phyloP scores from a whole-genome alignment of 2,113 vertebrate genomes.

The Catagonus wagneri region DNA sequence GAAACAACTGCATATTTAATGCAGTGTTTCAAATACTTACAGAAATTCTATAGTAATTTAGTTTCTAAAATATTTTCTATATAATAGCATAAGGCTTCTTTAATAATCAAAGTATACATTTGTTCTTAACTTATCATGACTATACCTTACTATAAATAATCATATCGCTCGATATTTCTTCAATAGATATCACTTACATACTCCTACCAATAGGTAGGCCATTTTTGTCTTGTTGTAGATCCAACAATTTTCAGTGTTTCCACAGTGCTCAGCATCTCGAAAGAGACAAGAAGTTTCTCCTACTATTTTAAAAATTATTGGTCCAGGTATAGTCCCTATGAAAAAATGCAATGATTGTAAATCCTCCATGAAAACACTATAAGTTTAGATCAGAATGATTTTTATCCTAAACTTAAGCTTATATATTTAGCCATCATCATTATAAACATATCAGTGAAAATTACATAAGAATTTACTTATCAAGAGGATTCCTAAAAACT shows the following conservation, averaged over 20 bases:
- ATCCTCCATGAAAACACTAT: slow-evolving; percentile 19
- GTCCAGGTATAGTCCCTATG: slow-evolving; percentile 68
- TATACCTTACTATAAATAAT: neutral
- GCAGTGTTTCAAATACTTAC: neutral
- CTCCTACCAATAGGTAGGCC: neutral
- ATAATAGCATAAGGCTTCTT: neutral
- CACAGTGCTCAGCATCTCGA: neutral
- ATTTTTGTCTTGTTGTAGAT: slow-evolving; percentile 60
- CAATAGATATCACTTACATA: slow-evolving; percentile 71
- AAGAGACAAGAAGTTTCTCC: slow-evolving; percentile 29
- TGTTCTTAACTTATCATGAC: neutral
- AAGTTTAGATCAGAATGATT: slow-evolving; percentile 17
- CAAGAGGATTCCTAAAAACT: neutral
- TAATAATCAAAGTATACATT: slow-evolving; percentile 2
- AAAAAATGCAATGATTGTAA: slow-evolving; percentile 40
- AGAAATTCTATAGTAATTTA: neutral
- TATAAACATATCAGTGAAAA: slow-evolving; percentile 7
- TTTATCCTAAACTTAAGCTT: slow-evolving; percentile 5
- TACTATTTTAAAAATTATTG: neutral
- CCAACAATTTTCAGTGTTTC: neutral
- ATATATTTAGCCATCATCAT: neutral
- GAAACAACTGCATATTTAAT: neutral
- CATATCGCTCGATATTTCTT: neutral
- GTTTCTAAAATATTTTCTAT: neutral
- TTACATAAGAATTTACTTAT: neutral